Evolutionary conservation across 2,888 invertebrate species (phyloP).

Genomic region (Scrobipalpa costella): DNA sequence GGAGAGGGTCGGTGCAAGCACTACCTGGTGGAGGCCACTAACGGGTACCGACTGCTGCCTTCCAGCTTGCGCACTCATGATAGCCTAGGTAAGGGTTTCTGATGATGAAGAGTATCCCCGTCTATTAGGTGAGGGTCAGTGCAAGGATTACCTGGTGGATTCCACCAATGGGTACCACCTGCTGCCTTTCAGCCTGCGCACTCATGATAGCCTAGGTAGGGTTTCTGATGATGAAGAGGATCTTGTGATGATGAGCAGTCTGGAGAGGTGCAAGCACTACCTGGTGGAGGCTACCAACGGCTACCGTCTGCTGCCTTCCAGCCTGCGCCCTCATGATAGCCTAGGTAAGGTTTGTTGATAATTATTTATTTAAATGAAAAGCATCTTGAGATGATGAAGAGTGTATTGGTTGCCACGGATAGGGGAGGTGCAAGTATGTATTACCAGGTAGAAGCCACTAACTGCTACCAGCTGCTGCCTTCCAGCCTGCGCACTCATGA

Average conservation of each 20-base stretch:
- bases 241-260: too few relatives aligned
- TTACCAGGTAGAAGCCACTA: slow-evolving; percentile 85
- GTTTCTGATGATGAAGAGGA: background rate
- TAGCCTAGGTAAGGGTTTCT: slow-evolving; percentile 56
- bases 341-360: slow-evolving; percentile 46
- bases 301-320: slow-evolving; percentile 88
- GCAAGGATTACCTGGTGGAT: slow-evolving; percentile 90
- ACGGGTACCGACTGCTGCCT: slow-evolving; percentile 87
- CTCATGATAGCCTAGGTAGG: slow-evolving; percentile 77
- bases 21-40: slow-evolving; percentile 85
- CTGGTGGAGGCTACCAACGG: slow-evolving; percentile 82
- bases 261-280: slow-evolving; percentile 88
- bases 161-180: slow-evolving; percentile 84
- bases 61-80: slow-evolving; percentile 84
- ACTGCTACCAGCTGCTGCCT: slow-evolving; percentile 87
- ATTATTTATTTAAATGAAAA: too few relatives aligned
- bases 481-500: slow-evolving; percentile 84
- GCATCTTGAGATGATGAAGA: too few relatives aligned
- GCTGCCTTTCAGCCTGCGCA: slow-evolving; percentile 85
- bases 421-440: slow-evolving; percentile 88
- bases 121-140: slow-evolving; percentile 76
- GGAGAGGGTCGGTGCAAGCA: slow-evolving; percentile 86
- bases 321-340: slow-evolving; percentile 82
- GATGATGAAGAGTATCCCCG: background rate
- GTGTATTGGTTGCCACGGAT: too few relatives aligned